phyloP scores from a whole-genome alignment of 2,888 invertebrate species.

The Polydesmus complanatus region DNA sequence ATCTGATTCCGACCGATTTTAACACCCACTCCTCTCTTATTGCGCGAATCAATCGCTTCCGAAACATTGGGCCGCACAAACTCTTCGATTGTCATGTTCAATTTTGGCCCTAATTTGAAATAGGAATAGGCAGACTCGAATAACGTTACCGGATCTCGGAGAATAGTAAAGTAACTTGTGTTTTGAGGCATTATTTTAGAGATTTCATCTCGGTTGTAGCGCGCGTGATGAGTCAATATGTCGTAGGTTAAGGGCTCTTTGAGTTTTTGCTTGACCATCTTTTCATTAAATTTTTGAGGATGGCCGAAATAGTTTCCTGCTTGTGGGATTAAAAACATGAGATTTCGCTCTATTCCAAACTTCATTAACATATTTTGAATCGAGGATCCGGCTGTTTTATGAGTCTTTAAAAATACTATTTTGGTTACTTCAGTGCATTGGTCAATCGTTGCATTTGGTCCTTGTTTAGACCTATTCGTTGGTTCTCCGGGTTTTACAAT shows the following conservation, averaged over 20 bases:
- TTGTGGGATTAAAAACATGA: constrained; percentile 24
- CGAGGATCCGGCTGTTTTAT: no score
- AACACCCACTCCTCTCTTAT: constrained; percentile 6
- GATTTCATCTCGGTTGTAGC: constrained; percentile 22
- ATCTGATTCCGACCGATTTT: constrained; percentile 28
- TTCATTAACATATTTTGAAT: constrained; percentile 28
- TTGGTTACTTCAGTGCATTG: no score
- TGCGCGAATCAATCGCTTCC: not conserved
- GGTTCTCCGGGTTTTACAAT: no score
- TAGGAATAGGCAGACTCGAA: constrained; percentile 27
- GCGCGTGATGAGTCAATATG: constrained; percentile 24
- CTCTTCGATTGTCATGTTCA: constrained; percentile 21
- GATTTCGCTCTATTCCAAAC: constrained; percentile 22
- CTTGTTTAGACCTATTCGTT: no score
- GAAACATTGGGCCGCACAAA: constrained; percentile 10
- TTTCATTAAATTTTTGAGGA: constrained; percentile 22
- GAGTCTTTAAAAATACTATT: no score
- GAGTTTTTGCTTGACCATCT: constrained; percentile 21
- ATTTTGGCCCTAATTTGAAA: constrained; percentile 22
- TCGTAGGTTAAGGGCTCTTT: constrained; percentile 19
- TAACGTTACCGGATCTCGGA: constrained; percentile 25
- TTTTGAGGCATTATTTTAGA: constrained; percentile 22
- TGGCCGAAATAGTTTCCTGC: constrained; percentile 25
- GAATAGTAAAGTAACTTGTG: constrained; percentile 23
- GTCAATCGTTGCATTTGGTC: no score